A percentile compares a stretch with the other conserved stretches of the same genome.
These are phyloP conservation scores for Melanaphis sacchari DNA, from an alignment of 1,140 invertebrate genomes.

Conservation along the genomic window DNA sequence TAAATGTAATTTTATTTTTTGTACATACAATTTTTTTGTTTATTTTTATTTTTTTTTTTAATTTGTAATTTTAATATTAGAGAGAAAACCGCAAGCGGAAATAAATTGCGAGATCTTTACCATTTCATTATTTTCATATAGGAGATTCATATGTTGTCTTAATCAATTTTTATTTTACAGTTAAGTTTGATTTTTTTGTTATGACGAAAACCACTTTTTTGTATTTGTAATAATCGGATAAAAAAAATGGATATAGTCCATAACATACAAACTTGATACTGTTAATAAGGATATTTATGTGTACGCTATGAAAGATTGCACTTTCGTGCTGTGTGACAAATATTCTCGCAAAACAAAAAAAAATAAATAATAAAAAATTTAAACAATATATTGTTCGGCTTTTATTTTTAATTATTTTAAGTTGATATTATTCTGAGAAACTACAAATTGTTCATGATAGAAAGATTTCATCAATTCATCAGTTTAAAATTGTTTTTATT, in stretches of 20 bases:
- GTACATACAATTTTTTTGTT: conserved; percentile 57
- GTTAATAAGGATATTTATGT: conserved; percentile 54
- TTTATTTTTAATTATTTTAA: conserved; percentile 44
- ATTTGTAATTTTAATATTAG: conserved; percentile 57
- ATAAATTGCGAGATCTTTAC: conserved; percentile 57
- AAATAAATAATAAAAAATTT: conserved; percentile 51
- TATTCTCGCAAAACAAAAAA: conserved; percentile 55
- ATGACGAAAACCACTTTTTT: conserved; percentile 53
- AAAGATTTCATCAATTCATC: neutral
- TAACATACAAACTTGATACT: conserved; percentile 53
- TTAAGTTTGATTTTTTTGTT: conserved; percentile 55
- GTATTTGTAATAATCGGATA: conserved; percentile 55
- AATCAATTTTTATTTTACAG: conserved; percentile 56
- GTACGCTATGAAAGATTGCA: conserved; percentile 47
- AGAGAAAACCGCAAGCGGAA: conserved; percentile 36
- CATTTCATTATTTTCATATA: conserved; percentile 51
- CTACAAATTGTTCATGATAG: neutral
- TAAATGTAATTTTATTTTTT: conserved; percentile 57
- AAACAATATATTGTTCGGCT: conserved; percentile 31
- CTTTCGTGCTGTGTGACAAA: conserved; percentile 56
- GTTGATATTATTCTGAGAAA: conserved; percentile 5
- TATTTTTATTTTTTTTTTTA: conserved; percentile 49
- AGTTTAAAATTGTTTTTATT: neutral
- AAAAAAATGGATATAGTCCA: conserved; percentile 42
- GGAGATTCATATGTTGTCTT: conserved; percentile 42